These are phyloP conservation scores for Tribolium castaneum DNA, from an alignment of 1,140 invertebrate species.

Conservation along the genomic window DNA sequence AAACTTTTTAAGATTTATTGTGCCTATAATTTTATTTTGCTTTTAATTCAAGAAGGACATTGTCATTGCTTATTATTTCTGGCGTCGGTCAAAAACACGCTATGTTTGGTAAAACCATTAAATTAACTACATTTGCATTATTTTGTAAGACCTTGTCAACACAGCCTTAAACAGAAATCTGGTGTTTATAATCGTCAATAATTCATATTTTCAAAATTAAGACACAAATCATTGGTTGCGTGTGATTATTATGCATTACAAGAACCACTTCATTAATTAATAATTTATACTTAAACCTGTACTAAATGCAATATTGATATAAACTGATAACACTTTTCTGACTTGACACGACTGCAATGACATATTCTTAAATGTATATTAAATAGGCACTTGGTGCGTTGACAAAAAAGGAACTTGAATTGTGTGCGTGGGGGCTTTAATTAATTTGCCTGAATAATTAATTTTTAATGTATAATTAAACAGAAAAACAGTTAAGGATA, in stretches of 20 bases:
- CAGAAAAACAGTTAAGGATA: neutral
- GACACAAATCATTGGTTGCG: conserved; percentile 7
- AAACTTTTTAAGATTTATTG: too few species aligned
- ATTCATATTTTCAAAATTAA: neutral
- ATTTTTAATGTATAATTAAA: conserved; percentile 16
- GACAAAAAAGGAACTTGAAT: neutral
- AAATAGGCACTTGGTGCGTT: neutral
- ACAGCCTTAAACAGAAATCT: neutral
- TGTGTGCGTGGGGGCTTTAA: neutral
- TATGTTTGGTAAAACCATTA: neutral
- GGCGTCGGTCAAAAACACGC: neutral
- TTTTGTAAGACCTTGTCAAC: neutral
- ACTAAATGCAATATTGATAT: too few species aligned
- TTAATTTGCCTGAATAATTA: neutral
- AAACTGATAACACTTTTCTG: too few species aligned
- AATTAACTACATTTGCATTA: neutral
- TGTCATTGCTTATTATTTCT: neutral
- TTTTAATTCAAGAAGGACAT: too few species aligned
- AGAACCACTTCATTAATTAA: neutral
- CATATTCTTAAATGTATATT: too few species aligned
- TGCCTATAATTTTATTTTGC: too few species aligned
- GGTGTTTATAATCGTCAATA: neutral
- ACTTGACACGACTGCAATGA: too few species aligned
- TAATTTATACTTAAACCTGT: neutral
- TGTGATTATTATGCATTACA: neutral